Evolutionary conservation across 2,113 vertebrate genomes (phyloP).

Genomic region (Halcyon malimbica): DNA sequence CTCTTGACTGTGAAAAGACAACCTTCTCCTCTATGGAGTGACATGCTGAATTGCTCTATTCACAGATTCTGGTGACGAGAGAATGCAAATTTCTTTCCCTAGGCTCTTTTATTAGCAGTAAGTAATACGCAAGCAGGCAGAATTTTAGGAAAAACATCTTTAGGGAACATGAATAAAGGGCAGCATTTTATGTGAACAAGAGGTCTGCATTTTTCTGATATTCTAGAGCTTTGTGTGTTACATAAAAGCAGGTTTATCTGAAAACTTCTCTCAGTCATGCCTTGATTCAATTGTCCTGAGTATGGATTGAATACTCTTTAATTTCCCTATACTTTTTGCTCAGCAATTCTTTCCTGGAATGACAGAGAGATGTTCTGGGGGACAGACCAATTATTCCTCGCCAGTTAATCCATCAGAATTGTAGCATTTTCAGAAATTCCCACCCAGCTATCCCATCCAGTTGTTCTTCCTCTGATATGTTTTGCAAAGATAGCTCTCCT

Average conservation of each 20-base stretch:
- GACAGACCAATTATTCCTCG: not conserved
- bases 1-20: not conserved
- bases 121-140: not conserved
- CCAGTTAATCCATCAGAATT: not conserved
- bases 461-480: not conserved
- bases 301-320: not conserved
- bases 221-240: not conserved
- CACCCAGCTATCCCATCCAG: not conserved
- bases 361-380: not conserved
- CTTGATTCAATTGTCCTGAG: not conserved
- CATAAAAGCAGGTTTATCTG: not conserved
- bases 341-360: not conserved
- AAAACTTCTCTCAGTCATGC: not conserved
- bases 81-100: conserved; percentile 2
- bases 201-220: not conserved
- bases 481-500: not conserved
- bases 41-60: not conserved
- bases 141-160: not conserved
- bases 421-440: not conserved
- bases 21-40: not conserved
- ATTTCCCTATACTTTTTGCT: not conserved
- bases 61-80: not conserved
- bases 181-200: not conserved
- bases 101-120: not conserved
- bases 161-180: not conserved